These are phyloP conservation scores for Deroplatys truncata DNA, from an alignment of 2,888 invertebrate species.

Conservation along the genomic window DNA sequence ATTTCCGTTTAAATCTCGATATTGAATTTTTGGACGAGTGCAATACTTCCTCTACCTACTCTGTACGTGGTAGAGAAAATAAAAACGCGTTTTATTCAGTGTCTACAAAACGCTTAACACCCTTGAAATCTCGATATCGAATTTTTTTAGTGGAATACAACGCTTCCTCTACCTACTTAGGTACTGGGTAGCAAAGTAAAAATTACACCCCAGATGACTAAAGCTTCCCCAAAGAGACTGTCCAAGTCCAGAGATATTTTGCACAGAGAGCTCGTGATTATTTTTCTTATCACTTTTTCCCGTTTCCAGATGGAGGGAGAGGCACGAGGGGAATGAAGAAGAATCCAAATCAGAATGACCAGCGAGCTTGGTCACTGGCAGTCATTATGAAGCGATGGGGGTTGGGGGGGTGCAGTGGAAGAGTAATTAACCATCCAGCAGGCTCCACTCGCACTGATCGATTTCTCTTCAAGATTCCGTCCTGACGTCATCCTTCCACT, in stretches of 20 bases:
- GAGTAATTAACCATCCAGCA: constrained; percentile 29
- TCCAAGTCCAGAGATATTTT: neutral
- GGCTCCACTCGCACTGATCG: constrained; percentile 23
- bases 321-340: neutral
- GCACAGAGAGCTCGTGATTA: neutral
- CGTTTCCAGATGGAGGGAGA: neutral
- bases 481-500: constrained; percentile 20
- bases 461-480: constrained; percentile 27
- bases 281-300: neutral
- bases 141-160: too few species aligned
- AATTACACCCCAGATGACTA: too few species aligned
- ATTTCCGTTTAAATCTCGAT: too few species aligned
- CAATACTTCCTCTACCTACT: too few species aligned
- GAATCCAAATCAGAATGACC: neutral
- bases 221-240: neutral
- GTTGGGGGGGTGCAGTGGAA: constrained; percentile 13
- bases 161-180: too few species aligned
- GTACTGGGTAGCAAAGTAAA: too few species aligned
- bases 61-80: too few species aligned
- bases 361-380: constrained; percentile 20
- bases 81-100: too few species aligned
- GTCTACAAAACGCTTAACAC: too few species aligned
- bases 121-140: too few species aligned
- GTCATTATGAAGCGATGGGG: constrained; percentile 23
- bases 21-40: too few species aligned